Percentiles rank a stretch among this genome's conserved stretches.
These are phyloP conservation scores for Altica lythri DNA, from an alignment of 2,888 invertebrate genomes.

Conservation along the genomic window DNA sequence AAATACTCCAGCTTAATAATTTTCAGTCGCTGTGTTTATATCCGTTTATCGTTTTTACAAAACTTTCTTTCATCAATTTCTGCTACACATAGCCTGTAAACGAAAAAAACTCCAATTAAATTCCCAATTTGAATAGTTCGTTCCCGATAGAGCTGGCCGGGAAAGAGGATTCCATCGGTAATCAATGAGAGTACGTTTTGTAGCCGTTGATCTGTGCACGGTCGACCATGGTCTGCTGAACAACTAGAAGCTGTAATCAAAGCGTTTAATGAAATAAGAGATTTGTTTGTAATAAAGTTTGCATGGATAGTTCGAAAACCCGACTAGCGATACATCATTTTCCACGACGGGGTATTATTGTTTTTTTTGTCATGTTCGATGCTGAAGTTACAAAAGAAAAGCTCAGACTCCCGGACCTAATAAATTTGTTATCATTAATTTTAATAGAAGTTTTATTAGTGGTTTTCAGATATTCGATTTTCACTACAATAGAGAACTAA, in stretches of 20 bases:
- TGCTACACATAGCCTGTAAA: conserved; percentile 5
- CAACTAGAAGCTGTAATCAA: conserved; percentile 53
- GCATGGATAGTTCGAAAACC: conserved; percentile 25
- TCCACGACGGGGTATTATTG: conserved; percentile 1
- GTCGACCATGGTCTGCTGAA: conserved; percentile 51
- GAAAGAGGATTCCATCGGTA: conserved; percentile 17
- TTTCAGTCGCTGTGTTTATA: neutral
- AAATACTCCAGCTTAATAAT: neutral
- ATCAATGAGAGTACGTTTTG: conserved; percentile 24
- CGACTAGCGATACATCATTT: conserved; percentile 11
- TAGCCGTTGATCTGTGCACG: conserved; percentile 42
- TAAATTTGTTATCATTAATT: no score
- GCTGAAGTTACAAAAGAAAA: neutral
- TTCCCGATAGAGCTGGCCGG: neutral
- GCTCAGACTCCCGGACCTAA: no score
- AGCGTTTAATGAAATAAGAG: conserved; percentile 55
- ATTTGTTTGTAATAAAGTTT: conserved; percentile 45
- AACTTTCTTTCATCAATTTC: conserved; percentile 7
- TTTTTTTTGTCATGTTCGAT: conserved; percentile 7
- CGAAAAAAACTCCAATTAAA: conserved; percentile 11
- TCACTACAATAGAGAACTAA: no score
- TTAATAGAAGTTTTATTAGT: no score
- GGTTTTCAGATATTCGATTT: no score
- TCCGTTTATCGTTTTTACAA: conserved; percentile 2
- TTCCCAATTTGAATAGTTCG: conserved; percentile 16